A percentile compares a stretch with the other conserved stretches of the same genome.
These are phyloP conservation scores for Sparus aurata DNA, from an alignment of 2,797 vertebrate genomes.

Conservation along the genomic window DNA sequence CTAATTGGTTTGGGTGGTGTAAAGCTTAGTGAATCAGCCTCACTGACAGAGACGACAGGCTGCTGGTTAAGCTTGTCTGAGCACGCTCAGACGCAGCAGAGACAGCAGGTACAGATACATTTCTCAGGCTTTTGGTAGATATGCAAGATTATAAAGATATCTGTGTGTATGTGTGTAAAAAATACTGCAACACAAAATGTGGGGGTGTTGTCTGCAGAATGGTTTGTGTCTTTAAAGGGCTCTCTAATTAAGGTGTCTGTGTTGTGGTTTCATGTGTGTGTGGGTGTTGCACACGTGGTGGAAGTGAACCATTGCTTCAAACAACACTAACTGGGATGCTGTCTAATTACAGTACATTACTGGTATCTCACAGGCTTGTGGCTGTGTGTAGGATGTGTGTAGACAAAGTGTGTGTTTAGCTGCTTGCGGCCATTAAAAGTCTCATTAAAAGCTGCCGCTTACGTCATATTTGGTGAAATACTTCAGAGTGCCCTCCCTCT, in stretches of 20 bases:
- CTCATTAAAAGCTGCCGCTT: conserved; percentile 67
- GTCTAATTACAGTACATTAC: conserved; percentile 12
- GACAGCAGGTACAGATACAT: background rate
- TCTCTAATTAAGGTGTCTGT: conserved; percentile 19
- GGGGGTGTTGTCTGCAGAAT: background rate
- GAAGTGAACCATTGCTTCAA: background rate
- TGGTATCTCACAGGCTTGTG: background rate
- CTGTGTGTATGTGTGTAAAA: background rate
- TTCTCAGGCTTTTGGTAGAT: conserved; percentile 1
- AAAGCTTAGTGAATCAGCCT: conserved; percentile 51
- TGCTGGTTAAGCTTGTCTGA: conserved; percentile 58
- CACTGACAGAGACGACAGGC: conserved; percentile 44
- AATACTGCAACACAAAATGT: conserved; percentile 1
- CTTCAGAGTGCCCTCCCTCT: conserved; percentile 91
- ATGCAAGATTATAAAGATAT: background rate
- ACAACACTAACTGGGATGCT: background rate
- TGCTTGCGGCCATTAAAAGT: background rate
- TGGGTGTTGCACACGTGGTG: conserved; percentile 7
- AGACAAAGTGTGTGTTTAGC: background rate
- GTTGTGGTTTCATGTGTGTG: conserved; percentile 1
- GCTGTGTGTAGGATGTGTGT: background rate
- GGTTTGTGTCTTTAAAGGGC: background rate
- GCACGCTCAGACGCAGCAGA: conserved; percentile 22
- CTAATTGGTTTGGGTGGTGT: conserved; percentile 55
- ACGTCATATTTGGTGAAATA: conserved; percentile 93